Percentiles rank a stretch among this genome's conserved stretches.
Evolutionary conservation across 2,113 vertebrate species (phyloP).

Genomic region (Nesogale talazaci): DNA sequence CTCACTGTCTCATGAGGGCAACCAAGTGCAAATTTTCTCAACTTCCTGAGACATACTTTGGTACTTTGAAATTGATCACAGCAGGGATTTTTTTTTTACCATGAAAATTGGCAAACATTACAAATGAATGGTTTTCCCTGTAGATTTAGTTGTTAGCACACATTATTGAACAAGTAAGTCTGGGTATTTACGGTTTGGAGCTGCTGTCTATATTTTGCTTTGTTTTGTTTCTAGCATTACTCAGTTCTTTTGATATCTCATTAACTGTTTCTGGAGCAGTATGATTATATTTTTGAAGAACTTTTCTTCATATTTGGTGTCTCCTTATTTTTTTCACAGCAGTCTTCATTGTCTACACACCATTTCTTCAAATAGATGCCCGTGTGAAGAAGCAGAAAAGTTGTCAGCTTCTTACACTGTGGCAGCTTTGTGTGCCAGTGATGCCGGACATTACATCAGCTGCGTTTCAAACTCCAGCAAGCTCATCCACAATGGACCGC

Average conservation of each 20-base stretch:
- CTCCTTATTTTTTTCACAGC: background rate
- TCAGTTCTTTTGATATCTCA: background rate
- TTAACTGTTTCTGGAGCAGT: background rate
- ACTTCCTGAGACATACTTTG: background rate
- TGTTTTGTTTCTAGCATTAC: background rate
- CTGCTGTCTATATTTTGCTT: background rate
- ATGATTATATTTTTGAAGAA: background rate
- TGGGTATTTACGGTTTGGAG: background rate
- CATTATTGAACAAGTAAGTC: background rate
- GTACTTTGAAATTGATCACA: conserved; percentile 30
- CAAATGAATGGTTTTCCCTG: background rate
- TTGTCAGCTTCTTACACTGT: too few relatives aligned
- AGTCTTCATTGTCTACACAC: background rate
- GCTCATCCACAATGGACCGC: too few relatives aligned
- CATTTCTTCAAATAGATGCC: background rate
- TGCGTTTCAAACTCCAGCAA: too few relatives aligned
- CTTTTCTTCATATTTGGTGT: background rate
- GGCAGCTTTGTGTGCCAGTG: too few relatives aligned
- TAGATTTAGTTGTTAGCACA: background rate
- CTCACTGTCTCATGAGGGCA: background rate
- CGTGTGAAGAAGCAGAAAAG: background rate
- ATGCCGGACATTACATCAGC: too few relatives aligned
- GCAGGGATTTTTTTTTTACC: conserved; percentile 51
- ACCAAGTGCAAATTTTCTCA: too few relatives aligned
- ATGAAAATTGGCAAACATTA: conserved; percentile 10